Base-by-base conservation (phyloP, 2,113 vertebrate genomes). In the Pomatostomus ruficeps region DNA sequence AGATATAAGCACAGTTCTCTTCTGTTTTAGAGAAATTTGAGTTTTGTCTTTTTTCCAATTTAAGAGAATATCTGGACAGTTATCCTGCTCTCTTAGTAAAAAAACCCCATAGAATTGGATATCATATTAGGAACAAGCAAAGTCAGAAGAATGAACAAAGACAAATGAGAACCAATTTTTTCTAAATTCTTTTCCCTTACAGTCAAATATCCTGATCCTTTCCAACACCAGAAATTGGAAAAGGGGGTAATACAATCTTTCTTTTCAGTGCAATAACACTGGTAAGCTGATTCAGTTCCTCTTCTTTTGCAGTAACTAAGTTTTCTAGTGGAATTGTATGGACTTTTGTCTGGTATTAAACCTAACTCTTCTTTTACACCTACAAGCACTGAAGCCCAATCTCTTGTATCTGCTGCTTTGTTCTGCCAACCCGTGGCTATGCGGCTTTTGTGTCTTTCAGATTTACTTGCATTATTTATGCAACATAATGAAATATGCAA, bases 391-490 rank as follows among this genome's bases (percentile, higher is more conserved):
- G 76, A 81, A 91, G 94, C 40, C 74, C 72, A 84, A n/a, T 81
- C 95, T 92, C 96, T 74, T 93, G 36, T 83, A 92, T 73, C 72
- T 87, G 66, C 71, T 85, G 3, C 76, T 94, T 87, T 95, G 80
- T 96, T 95, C 89, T 81, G 89, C 71, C 91, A 95, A 96, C 96
- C 93, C 93, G 93, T 95, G 68, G 81, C 94, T 93, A 71, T 45
- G 85, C 77, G 92, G 88, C 96, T 96, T 96, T 95, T 96, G 95
- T 96, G 63, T 71, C 93, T 94, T 97, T 94, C 22, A 25, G 96
- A 95, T 97, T 96, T 95, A 91, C 77, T 45, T 97, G 89, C 95
- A 97, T 97, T 96, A 97, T 97, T 96, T 88, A 97, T 96, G 89
- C n/a, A 77, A 82, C 87, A 94, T 80, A 95, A 96, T 97, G 86